Percentiles rank a stretch among this genome's conserved stretches.
Conservation (phyloP, 2,797 vertebrate genomes). For the Phoebastria nigripes region DNA sequence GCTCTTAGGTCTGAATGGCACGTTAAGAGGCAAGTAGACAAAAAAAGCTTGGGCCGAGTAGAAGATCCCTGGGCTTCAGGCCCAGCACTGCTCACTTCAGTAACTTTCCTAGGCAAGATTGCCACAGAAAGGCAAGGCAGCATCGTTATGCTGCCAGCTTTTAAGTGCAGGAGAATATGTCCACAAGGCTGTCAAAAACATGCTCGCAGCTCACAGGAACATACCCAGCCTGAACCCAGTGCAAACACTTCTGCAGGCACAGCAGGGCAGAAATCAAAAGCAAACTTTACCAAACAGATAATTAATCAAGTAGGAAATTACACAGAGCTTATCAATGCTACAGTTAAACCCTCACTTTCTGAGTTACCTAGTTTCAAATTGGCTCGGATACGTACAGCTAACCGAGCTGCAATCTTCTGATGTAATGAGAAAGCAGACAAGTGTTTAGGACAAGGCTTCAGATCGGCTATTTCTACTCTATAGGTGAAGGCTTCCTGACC, state of each 20-base stretch:
- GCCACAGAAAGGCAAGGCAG: neutral
- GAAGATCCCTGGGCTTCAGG: neutral
- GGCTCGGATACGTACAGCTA: fast-evolving
- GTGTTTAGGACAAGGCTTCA: neutral
- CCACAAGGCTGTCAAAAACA: neutral
- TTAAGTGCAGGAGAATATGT: neutral
- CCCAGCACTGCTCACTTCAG: neutral
- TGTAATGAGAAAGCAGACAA: constrained; percentile 8
- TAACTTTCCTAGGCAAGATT: neutral
- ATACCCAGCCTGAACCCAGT: neutral
- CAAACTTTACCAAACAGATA: neutral
- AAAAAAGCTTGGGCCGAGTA: neutral
- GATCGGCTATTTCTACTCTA: neutral
- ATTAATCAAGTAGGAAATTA: constrained; percentile 23
- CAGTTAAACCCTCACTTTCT: neutral
- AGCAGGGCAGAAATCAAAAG: neutral
- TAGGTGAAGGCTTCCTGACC: neutral
- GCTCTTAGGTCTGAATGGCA: neutral
- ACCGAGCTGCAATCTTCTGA: neutral
- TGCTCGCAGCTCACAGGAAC: neutral
- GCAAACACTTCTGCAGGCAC: neutral
- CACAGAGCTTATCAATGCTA: neutral
- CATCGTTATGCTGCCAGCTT: fast-evolving
- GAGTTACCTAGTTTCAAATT: neutral
- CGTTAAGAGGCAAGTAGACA: neutral